These are phyloP conservation scores for Cossypha dichroa DNA, from an alignment of 2,797 vertebrate genomes.

Conservation along the genomic window DNA sequence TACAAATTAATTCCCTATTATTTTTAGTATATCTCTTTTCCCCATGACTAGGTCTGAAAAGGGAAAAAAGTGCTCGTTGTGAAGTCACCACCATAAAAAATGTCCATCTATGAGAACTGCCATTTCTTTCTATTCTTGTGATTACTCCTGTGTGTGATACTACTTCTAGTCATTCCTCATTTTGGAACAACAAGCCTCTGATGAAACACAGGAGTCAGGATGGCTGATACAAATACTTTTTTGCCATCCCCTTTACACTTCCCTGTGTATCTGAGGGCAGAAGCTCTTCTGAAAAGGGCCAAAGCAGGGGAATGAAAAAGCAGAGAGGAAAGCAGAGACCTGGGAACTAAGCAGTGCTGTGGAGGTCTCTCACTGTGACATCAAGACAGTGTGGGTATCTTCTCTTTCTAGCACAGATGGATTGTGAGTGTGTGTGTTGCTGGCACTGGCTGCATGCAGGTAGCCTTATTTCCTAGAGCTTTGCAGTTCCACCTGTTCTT, in stretches of 20 bases:
- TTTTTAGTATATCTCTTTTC: background rate
- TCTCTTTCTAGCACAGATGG: background rate
- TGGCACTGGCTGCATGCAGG: rapidly evolving
- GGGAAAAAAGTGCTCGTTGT: background rate
- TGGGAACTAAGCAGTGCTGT: background rate
- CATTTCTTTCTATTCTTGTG: background rate
- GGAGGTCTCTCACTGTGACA: background rate
- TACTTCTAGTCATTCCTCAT: background rate
- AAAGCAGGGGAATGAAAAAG: background rate
- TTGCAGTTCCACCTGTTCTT: background rate
- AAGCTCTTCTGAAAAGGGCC: background rate
- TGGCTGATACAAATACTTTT: background rate
- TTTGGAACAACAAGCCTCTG: background rate
- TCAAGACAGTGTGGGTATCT: background rate
- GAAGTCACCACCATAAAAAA: background rate
- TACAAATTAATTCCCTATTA: background rate
- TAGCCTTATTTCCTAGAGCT: background rate
- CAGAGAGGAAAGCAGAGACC: background rate
- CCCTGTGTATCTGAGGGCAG: rapidly evolving
- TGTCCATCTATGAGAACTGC: background rate
- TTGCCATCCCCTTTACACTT: background rate
- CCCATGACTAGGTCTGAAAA: background rate
- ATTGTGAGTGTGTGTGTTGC: background rate
- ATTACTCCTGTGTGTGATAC: background rate
- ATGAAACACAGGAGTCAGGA: background rate